Evolutionary conservation across 1,140 invertebrate genomes (phyloP).

Genomic region (Drosophila neocordata): DNA sequence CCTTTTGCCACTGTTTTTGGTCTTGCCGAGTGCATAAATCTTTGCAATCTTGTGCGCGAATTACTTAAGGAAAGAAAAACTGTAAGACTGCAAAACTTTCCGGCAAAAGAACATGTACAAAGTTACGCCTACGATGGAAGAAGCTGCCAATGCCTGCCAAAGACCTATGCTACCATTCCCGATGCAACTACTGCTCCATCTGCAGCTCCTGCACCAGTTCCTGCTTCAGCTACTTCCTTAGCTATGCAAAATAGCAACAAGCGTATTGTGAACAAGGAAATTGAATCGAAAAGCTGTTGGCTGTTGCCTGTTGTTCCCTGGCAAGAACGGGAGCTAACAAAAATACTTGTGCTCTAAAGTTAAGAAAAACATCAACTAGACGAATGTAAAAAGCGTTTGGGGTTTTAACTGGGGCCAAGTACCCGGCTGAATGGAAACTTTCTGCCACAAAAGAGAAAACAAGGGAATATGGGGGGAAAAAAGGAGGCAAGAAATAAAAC

Average conservation of each 20-base stretch:
- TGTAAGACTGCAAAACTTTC: slow-evolving; percentile 45
- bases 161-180: slow-evolving; percentile 3
- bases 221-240: slow-evolving; percentile 16
- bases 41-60: slow-evolving; percentile 56
- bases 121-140: slow-evolving; percentile 64
- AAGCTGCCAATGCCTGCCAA: slow-evolving; percentile 53
- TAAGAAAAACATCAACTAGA: slow-evolving; percentile 63
- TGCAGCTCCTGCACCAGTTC: not conserved
- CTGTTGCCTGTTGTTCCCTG: slow-evolving; percentile 20
- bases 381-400: slow-evolving; percentile 38
- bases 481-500: not conserved
- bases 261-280: slow-evolving; percentile 71
- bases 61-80: slow-evolving; percentile 63
- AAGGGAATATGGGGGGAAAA: too few species aligned
- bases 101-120: slow-evolving; percentile 52
- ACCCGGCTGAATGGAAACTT: slow-evolving; percentile 15
- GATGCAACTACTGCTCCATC: slow-evolving; percentile 14
- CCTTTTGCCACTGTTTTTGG: slow-evolving; percentile 40
- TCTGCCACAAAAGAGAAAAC: not conserved
- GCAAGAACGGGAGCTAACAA: slow-evolving; percentile 43
- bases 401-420: slow-evolving; percentile 19
- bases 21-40: slow-evolving; percentile 63
- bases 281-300: slow-evolving; percentile 70
- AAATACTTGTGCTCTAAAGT: slow-evolving; percentile 65
- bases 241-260: slow-evolving; percentile 76